A percentile compares a stretch with the other conserved stretches of the same genome.
phyloP scores from a whole-genome alignment of 2,113 vertebrate genomes.

The Forbesichthys papilliferus region DNA sequence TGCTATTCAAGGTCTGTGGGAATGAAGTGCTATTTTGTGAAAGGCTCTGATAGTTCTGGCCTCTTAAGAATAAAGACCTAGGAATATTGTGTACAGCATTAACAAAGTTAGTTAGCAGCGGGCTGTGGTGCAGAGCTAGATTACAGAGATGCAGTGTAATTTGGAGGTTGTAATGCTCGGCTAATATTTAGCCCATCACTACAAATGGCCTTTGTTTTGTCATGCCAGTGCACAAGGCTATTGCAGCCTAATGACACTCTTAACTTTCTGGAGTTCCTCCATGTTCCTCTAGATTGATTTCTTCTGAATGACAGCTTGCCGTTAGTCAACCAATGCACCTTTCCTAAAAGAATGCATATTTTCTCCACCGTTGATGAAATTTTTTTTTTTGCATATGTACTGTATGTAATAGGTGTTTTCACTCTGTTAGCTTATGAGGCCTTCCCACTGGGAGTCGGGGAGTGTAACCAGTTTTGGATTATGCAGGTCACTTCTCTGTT shows the following conservation, averaged over 20 bases:
- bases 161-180: slow-evolving; percentile 17
- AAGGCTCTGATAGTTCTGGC: slow-evolving; percentile 18
- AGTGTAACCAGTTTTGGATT: slow-evolving; percentile 12
- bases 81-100: slow-evolving; percentile 12
- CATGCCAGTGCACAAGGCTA: slow-evolving; percentile 14
- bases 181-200: slow-evolving; percentile 21
- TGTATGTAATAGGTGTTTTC: slow-evolving; percentile 13
- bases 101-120: slow-evolving; percentile 1
- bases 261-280: slow-evolving; percentile 32
- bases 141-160: slow-evolving; percentile 26
- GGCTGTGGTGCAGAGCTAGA: slow-evolving; percentile 20
- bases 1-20: slow-evolving; percentile 33
- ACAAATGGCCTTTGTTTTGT: slow-evolving; percentile 12
- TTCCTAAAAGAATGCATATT: slow-evolving; percentile 41
- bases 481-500: background rate
- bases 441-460: slow-evolving; percentile 18
- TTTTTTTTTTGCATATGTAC: slow-evolving; percentile 24
- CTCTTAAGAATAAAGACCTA: slow-evolving; percentile 14
- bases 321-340: slow-evolving; percentile 52
- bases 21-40: slow-evolving; percentile 28
- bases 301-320: slow-evolving; percentile 61
- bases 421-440: slow-evolving; percentile 10
- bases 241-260: slow-evolving; percentile 30
- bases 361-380: slow-evolving; percentile 46
- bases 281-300: slow-evolving; percentile 56